phyloP scores from a whole-genome alignment of 2,113 vertebrate species.

The Kryptolebias marmoratus region DNA sequence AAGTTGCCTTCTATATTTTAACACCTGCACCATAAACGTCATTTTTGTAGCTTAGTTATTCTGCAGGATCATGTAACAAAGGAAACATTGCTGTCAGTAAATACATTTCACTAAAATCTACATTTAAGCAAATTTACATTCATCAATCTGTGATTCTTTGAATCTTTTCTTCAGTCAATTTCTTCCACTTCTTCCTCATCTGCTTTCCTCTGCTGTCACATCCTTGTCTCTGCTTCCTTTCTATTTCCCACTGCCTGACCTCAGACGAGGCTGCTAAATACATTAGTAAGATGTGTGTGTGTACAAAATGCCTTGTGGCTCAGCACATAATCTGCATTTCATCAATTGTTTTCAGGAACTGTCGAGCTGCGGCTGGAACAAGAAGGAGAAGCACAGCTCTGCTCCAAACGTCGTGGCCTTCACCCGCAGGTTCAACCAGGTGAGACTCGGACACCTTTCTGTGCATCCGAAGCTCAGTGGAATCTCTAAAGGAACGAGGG shows the following conservation, averaged over 20 bases:
- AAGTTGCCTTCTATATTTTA: too few species aligned
- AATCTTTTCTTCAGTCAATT: not conserved
- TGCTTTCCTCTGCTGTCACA: not conserved
- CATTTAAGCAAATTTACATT: not conserved
- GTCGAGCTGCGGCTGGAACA: slow-evolving; percentile 99
- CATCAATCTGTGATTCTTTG: slow-evolving; percentile 12
- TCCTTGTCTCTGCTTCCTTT: slow-evolving; percentile 8
- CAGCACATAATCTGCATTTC: not conserved
- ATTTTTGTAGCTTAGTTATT: too few species aligned
- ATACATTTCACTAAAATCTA: too few species aligned
- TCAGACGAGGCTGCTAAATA: slow-evolving; percentile 16
- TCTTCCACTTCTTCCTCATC: slow-evolving; percentile 1
- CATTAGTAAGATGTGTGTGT: slow-evolving; percentile 20
- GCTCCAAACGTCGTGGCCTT: slow-evolving; percentile 98
- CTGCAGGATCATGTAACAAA: too few species aligned
- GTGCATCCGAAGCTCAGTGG: not conserved
- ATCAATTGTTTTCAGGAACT: slow-evolving; percentile 85
- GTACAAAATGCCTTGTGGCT: not conserved
- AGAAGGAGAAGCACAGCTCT: slow-evolving; percentile 98
- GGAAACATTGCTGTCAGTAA: too few species aligned
- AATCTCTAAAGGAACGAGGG: not conserved
- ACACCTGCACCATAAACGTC: too few species aligned
- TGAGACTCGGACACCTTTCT: slow-evolving; percentile 73
- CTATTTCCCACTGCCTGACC: slow-evolving; percentile 12
- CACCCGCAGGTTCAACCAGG: slow-evolving; percentile 98